These are phyloP conservation scores for Penelope pileata DNA, from an alignment of 2,113 vertebrate genomes.

Conservation along the genomic window DNA sequence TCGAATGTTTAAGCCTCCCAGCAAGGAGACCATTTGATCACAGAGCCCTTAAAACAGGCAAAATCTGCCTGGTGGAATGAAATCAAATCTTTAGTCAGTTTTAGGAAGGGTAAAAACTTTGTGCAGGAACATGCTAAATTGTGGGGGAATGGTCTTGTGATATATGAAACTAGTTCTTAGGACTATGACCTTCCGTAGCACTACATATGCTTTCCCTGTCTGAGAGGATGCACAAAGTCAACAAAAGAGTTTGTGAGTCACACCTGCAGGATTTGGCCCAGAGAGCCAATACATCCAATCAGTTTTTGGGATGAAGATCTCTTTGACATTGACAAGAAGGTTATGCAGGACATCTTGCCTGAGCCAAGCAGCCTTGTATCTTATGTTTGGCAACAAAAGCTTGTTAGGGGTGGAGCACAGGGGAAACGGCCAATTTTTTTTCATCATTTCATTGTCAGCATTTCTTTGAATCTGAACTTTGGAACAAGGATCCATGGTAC, in stretches of 20 bases:
- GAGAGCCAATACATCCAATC: neutral
- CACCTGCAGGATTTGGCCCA: neutral
- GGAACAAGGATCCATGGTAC: neutral
- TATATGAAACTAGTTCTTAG: neutral
- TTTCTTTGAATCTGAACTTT: constrained; percentile 31
- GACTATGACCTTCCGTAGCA: neutral
- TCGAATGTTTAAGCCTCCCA: neutral
- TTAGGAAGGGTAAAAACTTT: neutral
- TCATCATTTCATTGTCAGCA: neutral
- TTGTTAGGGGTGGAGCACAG: neutral
- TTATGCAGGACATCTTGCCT: neutral
- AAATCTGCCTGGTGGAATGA: neutral
- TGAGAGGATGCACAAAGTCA: neutral
- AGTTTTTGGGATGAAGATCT: neutral
- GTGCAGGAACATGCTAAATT: neutral
- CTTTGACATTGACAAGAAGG: neutral
- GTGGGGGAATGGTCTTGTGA: neutral
- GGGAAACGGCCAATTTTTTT: constrained; percentile 4
- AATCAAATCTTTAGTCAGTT: neutral
- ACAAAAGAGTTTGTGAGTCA: neutral
- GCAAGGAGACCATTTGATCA: neutral
- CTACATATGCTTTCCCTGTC: neutral
- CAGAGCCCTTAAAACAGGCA: neutral
- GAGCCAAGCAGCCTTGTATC: neutral
- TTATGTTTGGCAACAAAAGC: neutral